These are phyloP conservation scores for Luehdorfia chinensis DNA, from an alignment of 1,140 invertebrate genomes.

Conservation along the genomic window DNA sequence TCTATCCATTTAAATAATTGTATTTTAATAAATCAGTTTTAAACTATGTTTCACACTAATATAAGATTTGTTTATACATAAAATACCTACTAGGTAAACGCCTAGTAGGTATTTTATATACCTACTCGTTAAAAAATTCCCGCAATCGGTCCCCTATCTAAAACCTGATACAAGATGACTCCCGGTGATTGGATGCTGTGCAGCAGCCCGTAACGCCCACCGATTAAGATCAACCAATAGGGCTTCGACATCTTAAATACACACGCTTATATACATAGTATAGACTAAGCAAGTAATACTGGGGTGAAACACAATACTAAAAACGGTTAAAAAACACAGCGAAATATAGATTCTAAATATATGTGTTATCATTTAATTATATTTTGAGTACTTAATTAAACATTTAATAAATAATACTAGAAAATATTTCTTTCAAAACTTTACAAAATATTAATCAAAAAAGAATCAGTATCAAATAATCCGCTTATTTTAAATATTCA, in stretches of 20 bases:
- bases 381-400: background rate
- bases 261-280: background rate
- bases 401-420: background rate
- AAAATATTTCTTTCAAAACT: background rate
- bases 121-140: background rate
- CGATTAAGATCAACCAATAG: constrained; percentile 9
- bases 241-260: constrained; percentile 4
- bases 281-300: background rate
- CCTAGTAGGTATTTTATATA: too few species aligned
- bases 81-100: too few species aligned
- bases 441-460: background rate
- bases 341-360: background rate
- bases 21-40: too few species aligned
- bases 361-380: background rate
- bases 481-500: too few species aligned
- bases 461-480: too few species aligned
- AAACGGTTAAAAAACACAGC: background rate
- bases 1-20: too few species aligned
- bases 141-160: constrained; percentile 14
- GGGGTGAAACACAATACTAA: background rate
- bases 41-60: too few species aligned
- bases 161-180: constrained; percentile 7
- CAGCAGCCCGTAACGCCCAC: constrained; percentile 3
- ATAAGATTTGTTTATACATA: too few species aligned
- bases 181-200: constrained; percentile 11